Base-by-base conservation (phyloP, 2,888 invertebrate genomes). In the Sclerodermus sp. region DNA sequence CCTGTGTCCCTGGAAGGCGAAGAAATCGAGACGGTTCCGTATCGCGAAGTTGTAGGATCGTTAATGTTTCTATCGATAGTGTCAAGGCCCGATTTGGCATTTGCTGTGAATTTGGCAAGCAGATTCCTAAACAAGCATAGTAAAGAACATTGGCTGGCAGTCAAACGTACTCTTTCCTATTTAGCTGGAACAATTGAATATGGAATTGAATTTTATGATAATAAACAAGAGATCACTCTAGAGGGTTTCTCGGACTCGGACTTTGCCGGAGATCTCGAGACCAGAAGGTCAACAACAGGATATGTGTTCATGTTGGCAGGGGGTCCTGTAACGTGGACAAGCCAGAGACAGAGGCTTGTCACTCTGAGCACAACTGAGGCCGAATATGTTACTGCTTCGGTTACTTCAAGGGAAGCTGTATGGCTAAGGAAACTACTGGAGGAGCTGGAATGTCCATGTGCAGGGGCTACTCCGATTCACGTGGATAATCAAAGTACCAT, bases 301-400 rank as follows among this genome's bases (percentile, higher is more conserved):
- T 45, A 45, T 29, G 15, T 45, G 15, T 45, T 37, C 4, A 14
- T 13, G 29, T 1, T 38, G 13, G 37, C 12, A 10, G 51, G 9
- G n/a, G 50, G 55, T 1, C 54, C 54, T 0, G 45, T 66, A 0
- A 50, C 51, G 4, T 66, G 64, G 60, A 15, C 49, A 9, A 57
- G 51, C 12, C 53, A 56, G 36, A 13, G 55, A 8, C 63, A 64
- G 32, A 42, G 34, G 14, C 8, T 51, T 0, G 54, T 54, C 2
- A 34, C 31, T 2, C 10, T 45, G 8, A 47, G 47, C 3, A 51
- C 50, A 0, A 49, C 48, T 10, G 37, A 37, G 13, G 60, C 61
- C 12, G 62, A 69, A 38, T 58, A 62, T 40, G 49, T 67, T 2
- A 65, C 64, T 1, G 59, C 66, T 13, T 49, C 51, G 16, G 40